Evolutionary conservation across 2,888 invertebrate genomes (phyloP).

Genomic region (Liodrosophila aerea): DNA sequence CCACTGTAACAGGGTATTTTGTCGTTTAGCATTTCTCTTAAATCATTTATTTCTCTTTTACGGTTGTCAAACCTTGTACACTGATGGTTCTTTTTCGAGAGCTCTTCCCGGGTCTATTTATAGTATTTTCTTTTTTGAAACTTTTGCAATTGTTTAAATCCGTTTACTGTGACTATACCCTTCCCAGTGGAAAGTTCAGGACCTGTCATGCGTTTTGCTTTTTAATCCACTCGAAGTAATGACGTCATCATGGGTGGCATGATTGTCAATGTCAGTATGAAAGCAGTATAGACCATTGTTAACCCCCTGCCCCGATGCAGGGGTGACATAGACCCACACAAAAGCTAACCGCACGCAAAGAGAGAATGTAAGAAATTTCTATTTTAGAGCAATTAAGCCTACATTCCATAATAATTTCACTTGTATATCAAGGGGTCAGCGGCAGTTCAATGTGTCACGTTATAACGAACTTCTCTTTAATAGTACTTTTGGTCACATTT

Average conservation of each 20-base stretch:
- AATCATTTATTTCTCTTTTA: slow-evolving; percentile 10
- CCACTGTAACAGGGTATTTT: too few species aligned
- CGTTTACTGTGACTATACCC: slow-evolving; percentile 31
- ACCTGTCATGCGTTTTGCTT: slow-evolving; percentile 57
- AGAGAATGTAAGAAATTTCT: slow-evolving; percentile 43
- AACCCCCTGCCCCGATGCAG: slow-evolving; percentile 57
- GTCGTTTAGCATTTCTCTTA: background rate
- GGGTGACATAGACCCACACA: slow-evolving; percentile 21
- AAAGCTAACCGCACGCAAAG: slow-evolving; percentile 54
- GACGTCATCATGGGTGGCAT: slow-evolving; percentile 59
- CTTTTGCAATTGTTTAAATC: slow-evolving; percentile 28
- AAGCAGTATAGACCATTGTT: slow-evolving; percentile 36
- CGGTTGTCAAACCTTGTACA: slow-evolving; percentile 52
- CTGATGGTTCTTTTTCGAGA: slow-evolving; percentile 36
- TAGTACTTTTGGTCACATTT: too few species aligned
- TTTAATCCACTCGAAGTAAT: too few species aligned
- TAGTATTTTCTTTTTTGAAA: slow-evolving; percentile 22
- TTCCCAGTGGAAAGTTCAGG: too few species aligned
- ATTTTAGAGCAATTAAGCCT: slow-evolving; percentile 41
- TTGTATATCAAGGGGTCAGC: slow-evolving; percentile 31
- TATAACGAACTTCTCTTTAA: slow-evolving; percentile 20
- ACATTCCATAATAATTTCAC: slow-evolving; percentile 16
- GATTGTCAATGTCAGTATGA: slow-evolving; percentile 69
- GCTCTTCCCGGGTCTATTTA: slow-evolving; percentile 39
- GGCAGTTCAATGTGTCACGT: slow-evolving; percentile 54